A percentile compares a stretch with the other conserved stretches of the same genome.
Conservation (phyloP, 2,797 vertebrate genomes). For the Meriones psammophilus region DNA sequence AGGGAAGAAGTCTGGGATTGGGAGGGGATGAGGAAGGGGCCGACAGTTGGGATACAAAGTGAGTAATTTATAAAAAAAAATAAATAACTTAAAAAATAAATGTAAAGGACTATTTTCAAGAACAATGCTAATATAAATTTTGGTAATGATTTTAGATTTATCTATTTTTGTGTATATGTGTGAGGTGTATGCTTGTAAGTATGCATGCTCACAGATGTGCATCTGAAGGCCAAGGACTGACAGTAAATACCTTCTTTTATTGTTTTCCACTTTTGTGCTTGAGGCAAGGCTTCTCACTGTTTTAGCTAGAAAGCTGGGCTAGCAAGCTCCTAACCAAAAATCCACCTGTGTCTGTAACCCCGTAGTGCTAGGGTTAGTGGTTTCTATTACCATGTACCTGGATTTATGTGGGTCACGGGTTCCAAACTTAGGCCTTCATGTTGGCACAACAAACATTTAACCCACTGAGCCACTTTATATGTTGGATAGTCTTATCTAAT, state of each 20-base stretch:
- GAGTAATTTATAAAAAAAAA: no score
- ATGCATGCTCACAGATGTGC: neutral
- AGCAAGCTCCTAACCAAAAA: neutral
- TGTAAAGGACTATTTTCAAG: neutral
- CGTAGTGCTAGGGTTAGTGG: neutral
- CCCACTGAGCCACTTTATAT: neutral
- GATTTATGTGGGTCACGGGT: neutral
- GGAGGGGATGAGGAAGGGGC: no score
- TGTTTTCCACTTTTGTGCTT: neutral
- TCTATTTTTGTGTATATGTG: neutral
- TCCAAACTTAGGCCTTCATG: neutral
- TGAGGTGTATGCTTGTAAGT: neutral
- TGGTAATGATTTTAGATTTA: neutral
- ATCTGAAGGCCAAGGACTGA: neutral
- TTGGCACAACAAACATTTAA: neutral
- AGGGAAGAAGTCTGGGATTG: no score
- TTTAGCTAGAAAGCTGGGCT: neutral
- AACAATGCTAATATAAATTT: constrained; percentile 24
- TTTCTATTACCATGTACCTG: neutral
- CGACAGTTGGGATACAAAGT: no score
- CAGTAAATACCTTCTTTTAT: neutral
- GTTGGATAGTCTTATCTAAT: constrained; percentile 15
- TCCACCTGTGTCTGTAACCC: neutral
- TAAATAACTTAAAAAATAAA: neutral
- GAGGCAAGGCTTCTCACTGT: neutral